phyloP scores from a whole-genome alignment of 2,113 vertebrate genomes.

The Epinephelus lanceolatus region DNA sequence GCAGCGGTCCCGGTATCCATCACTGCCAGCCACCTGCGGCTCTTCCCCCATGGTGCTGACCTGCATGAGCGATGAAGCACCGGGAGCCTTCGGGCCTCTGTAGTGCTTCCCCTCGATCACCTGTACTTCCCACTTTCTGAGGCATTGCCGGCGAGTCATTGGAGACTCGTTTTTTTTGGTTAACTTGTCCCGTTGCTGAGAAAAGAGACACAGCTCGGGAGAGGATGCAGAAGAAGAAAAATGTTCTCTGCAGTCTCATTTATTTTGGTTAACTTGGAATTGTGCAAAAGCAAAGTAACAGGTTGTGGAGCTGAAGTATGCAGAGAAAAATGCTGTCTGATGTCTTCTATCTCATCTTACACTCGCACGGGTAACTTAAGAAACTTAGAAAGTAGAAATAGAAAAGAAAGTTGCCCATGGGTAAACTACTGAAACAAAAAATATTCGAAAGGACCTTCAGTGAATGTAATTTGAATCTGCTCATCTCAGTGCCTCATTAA shows the following conservation, averaged over 20 bases:
- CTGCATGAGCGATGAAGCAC: slow-evolving; percentile 63
- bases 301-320: slow-evolving; percentile 46
- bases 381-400: not conserved
- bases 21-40: slow-evolving; percentile 70
- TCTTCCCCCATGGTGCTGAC: slow-evolving; percentile 26
- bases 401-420: not conserved
- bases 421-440: not conserved
- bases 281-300: slow-evolving; percentile 33
- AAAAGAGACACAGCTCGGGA: slow-evolving; percentile 15
- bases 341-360: slow-evolving; percentile 17
- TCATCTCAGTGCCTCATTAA: not conserved
- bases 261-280: slow-evolving; percentile 52
- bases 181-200: slow-evolving; percentile 26
- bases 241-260: slow-evolving; percentile 53
- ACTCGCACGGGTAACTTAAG: slow-evolving; percentile 1
- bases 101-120: slow-evolving; percentile 34
- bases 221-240: slow-evolving; percentile 31
- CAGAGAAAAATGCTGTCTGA: slow-evolving; percentile 4
- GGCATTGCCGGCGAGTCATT: slow-evolving; percentile 17
- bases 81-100: slow-evolving; percentile 20
- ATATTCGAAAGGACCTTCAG: not conserved
- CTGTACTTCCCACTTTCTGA: slow-evolving; percentile 38
- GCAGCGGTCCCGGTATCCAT: slow-evolving; percentile 60
- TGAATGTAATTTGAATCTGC: not conserved
- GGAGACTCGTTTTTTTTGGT: slow-evolving; percentile 53